Evolutionary conservation across 2,113 vertebrate genomes (phyloP), one percentile per base, ranked within the genome.

Genomic region (Brachyistius frenatus): DNA sequence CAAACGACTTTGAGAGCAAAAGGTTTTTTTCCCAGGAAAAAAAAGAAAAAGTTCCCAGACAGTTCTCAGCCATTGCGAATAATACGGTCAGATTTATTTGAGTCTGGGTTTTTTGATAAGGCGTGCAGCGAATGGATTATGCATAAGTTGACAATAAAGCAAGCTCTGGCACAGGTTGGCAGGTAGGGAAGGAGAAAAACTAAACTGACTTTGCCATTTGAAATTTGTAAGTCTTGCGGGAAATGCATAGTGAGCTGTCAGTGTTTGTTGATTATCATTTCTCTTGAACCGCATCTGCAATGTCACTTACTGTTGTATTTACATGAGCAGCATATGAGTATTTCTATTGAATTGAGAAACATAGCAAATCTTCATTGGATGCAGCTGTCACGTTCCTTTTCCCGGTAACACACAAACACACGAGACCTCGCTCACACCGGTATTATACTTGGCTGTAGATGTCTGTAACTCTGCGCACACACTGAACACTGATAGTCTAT

Each of bases 31-130:
- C n/a, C 33, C 55, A 55, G 9, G 15, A 14, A 2, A 44, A 64
- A 41, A 70, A 10, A 47, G 52, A 11, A 41, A 67, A 47, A 60
- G 46, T 83, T 83, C 56, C 56, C 16, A 71, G 50, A 61, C 55
- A 62, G 30, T 74, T 67, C 47, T 72, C 15, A 36, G 67, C 61
- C 13, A 46, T 33, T 60, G 63, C 2, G 60, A 80, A 75, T 64
- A 89, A 66, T 52, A 11, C 1, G 4, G 46, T 81, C 61, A 62
- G 63, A 80, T 86, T 61, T 71, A 64, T 85, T 81, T 80, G 66
- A 41, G 79, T 79, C 85, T 89, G 86, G 56, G 35, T 44, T 13
- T 81, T 86, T 87, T 67, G 80, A 89, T 92, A 82, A 91, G 80
- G 30, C 9, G 8, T 70, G 66, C 66, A 41, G 66, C 6, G 3